Percentiles rank a stretch among this genome's conserved stretches.
Conservation (phyloP, 2,888 invertebrate species). For the Sesia bembeciformis region DNA sequence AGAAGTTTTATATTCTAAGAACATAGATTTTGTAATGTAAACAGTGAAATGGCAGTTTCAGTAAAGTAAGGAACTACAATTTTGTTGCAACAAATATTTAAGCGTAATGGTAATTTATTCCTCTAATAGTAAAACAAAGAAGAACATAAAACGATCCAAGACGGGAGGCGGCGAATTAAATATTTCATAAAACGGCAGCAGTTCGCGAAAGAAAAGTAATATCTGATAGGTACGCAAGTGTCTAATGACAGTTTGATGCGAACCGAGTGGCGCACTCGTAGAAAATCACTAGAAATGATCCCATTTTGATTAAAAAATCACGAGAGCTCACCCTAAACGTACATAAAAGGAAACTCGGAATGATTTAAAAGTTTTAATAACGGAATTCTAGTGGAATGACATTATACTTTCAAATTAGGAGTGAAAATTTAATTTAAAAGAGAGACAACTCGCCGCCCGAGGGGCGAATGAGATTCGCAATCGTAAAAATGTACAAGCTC, state of each 20-base stretch:
- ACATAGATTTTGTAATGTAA: no score
- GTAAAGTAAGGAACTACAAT: no score
- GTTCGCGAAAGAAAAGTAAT: slow-evolving; percentile 67
- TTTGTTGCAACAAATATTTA: no score
- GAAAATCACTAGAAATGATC: slow-evolving; percentile 72
- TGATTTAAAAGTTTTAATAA: slow-evolving; percentile 76
- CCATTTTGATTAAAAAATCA: slow-evolving; percentile 74
- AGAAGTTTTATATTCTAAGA: no score
- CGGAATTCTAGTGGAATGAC: slow-evolving; percentile 74
- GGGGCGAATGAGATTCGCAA: slow-evolving; percentile 64
- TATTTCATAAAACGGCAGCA: slow-evolving; percentile 59
- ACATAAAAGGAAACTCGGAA: slow-evolving; percentile 58
- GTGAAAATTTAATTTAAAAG: slow-evolving; percentile 76
- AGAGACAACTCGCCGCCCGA: slow-evolving; percentile 66
- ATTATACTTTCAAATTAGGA: slow-evolving; percentile 77
- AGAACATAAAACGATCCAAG: slow-evolving; percentile 11
- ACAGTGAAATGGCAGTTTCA: no score
- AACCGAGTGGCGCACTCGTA: slow-evolving; percentile 63
- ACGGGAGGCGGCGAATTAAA: slow-evolving; percentile 47
- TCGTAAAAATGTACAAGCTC: slow-evolving; percentile 72
- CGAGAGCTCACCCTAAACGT: slow-evolving; percentile 52
- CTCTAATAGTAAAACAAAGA: neutral
- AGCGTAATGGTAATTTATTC: no score
- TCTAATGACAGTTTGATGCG: slow-evolving; percentile 70
- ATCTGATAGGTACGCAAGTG: slow-evolving; percentile 69